phyloP scores from a whole-genome alignment of 2,888 invertebrate genomes.

The Mesopsocus fuscifrons region DNA sequence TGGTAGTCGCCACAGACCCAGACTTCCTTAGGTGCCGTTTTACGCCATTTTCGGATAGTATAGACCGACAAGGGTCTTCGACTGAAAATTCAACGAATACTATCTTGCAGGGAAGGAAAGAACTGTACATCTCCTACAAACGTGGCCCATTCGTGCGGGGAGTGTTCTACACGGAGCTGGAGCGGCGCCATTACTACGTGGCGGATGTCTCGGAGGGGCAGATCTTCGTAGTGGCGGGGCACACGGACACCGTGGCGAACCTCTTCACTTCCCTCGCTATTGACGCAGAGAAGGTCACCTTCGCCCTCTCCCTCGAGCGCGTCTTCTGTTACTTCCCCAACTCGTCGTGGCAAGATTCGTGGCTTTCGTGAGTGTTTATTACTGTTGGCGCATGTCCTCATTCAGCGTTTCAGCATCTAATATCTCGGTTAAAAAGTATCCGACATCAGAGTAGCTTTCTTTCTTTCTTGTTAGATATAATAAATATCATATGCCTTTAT shows the following conservation, averaged over 20 bases:
- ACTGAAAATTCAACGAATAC: too few relatives aligned
- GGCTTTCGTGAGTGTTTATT: constrained; percentile 55
- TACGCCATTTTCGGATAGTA: too few relatives aligned
- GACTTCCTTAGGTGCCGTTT: too few relatives aligned
- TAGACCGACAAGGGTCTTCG: too few relatives aligned
- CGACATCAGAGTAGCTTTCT: too few relatives aligned
- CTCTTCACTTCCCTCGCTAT: constrained; percentile 64
- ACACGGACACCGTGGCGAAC: constrained; percentile 49
- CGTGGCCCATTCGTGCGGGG: constrained; percentile 49
- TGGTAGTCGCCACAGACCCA: too few relatives aligned
- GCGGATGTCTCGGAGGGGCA: constrained; percentile 66
- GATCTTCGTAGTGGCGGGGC: constrained; percentile 65
- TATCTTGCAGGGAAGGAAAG: constrained; percentile 27
- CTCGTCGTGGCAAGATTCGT: constrained; percentile 58
- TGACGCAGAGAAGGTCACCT: constrained; percentile 38
- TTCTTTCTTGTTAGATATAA: too few relatives aligned
- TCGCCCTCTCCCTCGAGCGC: constrained; percentile 58
- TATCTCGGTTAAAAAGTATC: too few relatives aligned
- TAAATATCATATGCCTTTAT: too few relatives aligned
- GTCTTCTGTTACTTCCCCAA: constrained; percentile 72
- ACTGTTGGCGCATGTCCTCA: too few relatives aligned
- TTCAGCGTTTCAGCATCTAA: too few relatives aligned
- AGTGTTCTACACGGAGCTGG: constrained; percentile 50
- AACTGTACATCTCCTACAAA: constrained; percentile 60
- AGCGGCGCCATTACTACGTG: constrained; percentile 51